Evolutionary conservation across 2,113 vertebrate genomes (phyloP), one percentile per base, ranked within the genome.

Genomic region (Chascanopsetta lugubris): DNA sequence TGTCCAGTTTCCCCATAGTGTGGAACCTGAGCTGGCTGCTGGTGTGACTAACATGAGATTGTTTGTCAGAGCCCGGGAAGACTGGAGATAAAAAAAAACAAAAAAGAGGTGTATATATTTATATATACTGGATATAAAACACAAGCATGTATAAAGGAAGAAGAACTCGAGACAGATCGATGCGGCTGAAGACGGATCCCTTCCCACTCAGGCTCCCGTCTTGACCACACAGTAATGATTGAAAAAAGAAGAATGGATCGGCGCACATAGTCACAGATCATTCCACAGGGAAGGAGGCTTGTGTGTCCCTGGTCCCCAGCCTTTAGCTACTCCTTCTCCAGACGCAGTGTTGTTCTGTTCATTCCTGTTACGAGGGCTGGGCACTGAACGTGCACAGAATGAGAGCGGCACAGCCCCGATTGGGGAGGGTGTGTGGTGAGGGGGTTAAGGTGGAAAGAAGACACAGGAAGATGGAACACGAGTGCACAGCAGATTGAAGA

Each of bases 21-120:
- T 86, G 85, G 66, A 88, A 88, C 70, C 77, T 78, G 77, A 85
- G 82, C 77, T 18, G 57, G 51, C 63, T 82, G 62, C 54, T 80
- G 6, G 72, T 54, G 30, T 71, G 79, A 64, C 82, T 59, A 65
- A 67, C 53, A 75, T 32, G n/a, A 21, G 26, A 22, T 51, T 55
- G 46, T 54, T 48, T 25, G 29, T 56, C 26, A 54, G 45, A 67
- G 43, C 56, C 18, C 4, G 6, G 45, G 3, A 51, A 27, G 9
- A 27, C 36, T n/a, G 45, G 6, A 13, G 24, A 74, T 22, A 32
- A 20, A n/a, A 11, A 12, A 24, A 27, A 8, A 17, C 1, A 34
- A 54, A n/a, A 27, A 27, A 13, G 17, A 13, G 40, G n/a, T n/a
- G n/a, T n/a, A n/a, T n/a, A n/a, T n/a, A n/a, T n/a, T n/a, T n/a